Evolutionary conservation across 2,888 invertebrate genomes (phyloP).

Genomic region (Deroplatys truncata): DNA sequence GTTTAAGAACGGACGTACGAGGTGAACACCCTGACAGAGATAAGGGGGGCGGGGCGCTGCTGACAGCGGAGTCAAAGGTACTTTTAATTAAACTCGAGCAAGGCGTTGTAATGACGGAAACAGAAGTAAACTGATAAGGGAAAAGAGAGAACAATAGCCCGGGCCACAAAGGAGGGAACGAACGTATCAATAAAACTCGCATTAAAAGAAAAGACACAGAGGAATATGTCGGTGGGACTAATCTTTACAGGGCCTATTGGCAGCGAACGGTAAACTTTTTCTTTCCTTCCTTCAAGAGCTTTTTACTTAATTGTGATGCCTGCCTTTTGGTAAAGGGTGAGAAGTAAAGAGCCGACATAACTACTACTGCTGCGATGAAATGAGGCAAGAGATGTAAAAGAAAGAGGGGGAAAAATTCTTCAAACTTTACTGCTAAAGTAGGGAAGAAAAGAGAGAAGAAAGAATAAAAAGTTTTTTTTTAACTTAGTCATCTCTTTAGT

Average conservation of each 20-base stretch:
- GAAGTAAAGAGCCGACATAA: neutral
- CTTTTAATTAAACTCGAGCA: constrained; percentile 1
- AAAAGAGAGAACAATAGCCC: neutral
- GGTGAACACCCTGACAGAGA: neutral
- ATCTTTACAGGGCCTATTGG: neutral
- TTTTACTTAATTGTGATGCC: neutral
- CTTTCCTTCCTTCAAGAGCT: neutral
- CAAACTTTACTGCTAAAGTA: no score
- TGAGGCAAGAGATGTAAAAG: neutral
- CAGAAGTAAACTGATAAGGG: neutral
- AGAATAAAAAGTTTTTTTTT: neutral
- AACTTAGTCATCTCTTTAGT: neutral
- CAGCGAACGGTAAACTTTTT: neutral
- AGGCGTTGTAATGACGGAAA: neutral
- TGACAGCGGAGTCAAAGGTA: constrained; percentile 11
- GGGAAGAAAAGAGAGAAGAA: no score
- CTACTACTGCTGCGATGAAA: neutral
- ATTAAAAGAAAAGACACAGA: neutral
- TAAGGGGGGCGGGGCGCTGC: neutral
- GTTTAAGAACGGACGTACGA: neutral
- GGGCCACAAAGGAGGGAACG: neutral
- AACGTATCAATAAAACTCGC: constrained; percentile 1
- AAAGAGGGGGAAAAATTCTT: no score
- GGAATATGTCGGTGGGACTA: neutral
- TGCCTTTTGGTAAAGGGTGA: no score